Conservation (phyloP, 2,797 vertebrate genomes). For the Spondyliosoma cantharus region DNA sequence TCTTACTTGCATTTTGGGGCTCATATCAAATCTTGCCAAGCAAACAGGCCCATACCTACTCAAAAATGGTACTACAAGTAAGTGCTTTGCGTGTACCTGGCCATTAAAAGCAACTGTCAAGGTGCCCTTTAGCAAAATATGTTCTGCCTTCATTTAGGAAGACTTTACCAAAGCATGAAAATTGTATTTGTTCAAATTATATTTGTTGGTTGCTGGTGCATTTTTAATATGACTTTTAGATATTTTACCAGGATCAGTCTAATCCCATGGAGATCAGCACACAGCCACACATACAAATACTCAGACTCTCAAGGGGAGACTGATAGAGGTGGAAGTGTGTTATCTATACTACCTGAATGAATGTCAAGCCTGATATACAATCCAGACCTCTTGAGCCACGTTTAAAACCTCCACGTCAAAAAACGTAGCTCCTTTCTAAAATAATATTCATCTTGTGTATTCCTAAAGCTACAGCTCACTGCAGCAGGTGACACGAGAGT, state of each 20-base stretch:
- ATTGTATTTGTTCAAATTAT: too few species aligned
- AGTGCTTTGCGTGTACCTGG: neutral
- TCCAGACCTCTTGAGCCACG: constrained; percentile 34
- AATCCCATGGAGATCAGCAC: constrained; percentile 39
- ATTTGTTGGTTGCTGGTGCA: constrained; percentile 36
- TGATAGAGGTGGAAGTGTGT: constrained; percentile 33
- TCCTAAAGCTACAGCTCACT: constrained; percentile 31
- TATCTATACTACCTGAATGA: constrained; percentile 49
- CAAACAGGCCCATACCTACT: neutral
- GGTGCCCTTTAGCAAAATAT: neutral
- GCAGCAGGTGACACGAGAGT: constrained; percentile 40
- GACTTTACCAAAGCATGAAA: constrained; percentile 9
- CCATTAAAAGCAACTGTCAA: neutral
- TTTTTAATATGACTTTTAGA: constrained; percentile 46
- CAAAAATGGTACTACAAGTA: neutral
- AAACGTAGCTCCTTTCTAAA: constrained; percentile 11
- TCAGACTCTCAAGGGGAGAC: constrained; percentile 39
- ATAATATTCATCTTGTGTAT: constrained; percentile 11
- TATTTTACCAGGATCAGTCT: constrained; percentile 21
- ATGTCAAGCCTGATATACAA: constrained; percentile 41
- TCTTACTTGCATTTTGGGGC: neutral
- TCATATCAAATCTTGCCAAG: neutral
- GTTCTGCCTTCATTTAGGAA: neutral
- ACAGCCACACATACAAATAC: constrained; percentile 32
- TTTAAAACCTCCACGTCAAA: constrained; percentile 17